These are phyloP conservation scores for Phytoseiulus persimilis DNA, from an alignment of 2,888 invertebrate genomes.

Conservation along the genomic window DNA sequence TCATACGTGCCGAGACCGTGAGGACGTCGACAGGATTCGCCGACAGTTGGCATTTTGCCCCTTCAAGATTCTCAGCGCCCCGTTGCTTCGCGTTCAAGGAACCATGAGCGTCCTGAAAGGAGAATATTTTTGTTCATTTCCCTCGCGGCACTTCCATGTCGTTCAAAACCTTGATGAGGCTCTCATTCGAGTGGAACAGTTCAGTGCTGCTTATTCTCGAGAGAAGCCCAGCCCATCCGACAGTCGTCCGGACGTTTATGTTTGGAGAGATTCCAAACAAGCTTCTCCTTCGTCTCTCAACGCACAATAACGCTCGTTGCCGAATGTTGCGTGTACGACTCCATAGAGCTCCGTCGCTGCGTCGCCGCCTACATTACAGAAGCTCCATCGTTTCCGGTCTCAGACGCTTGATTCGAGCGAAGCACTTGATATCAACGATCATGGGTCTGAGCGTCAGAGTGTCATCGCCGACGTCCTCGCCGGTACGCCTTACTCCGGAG, in stretches of 20 bases:
- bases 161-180: neutral
- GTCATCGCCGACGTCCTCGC: neutral
- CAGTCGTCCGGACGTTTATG: neutral
- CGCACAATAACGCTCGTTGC: neutral
- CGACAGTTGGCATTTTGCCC: neutral
- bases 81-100: neutral
- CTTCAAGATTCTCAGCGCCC: constrained; percentile 28
- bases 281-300: neutral
- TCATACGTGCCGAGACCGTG: constrained; percentile 18
- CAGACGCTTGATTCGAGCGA: neutral
- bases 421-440: neutral
- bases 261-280: neutral
- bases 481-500: neutral
- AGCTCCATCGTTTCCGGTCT: neutral
- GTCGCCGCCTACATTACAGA: neutral
- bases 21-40: constrained; percentile 33
- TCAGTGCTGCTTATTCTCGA: neutral
- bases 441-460: neutral
- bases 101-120: neutral
- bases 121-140: neutral
- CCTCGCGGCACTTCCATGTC: neutral
- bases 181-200: neutral
- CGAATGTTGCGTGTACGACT: neutral
- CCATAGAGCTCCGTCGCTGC: neutral
- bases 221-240: neutral